A percentile compares a stretch with the other conserved stretches of the same genome.
Evolutionary conservation across 1,140 invertebrate genomes (phyloP).

Genomic region (Theocolax elegans): DNA sequence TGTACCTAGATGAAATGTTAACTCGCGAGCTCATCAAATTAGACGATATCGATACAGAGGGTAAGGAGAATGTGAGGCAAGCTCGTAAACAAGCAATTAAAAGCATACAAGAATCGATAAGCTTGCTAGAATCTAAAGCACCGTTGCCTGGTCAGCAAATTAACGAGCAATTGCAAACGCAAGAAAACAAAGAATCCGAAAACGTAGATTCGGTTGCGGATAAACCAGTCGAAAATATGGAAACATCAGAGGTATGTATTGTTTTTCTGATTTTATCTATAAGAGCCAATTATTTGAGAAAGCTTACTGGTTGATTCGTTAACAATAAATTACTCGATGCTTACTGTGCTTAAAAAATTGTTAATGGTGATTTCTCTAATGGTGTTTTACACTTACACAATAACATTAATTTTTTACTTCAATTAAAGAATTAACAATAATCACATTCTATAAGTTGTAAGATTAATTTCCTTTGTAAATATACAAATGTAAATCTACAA

Average conservation of each 20-base stretch:
- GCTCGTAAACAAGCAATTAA: constrained; percentile 89
- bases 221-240: constrained; percentile 22
- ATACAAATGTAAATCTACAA: too few species aligned
- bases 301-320: too few species aligned
- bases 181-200: constrained; percentile 39
- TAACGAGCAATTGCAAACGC: not conserved
- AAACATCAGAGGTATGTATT: constrained; percentile 15
- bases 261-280: not conserved
- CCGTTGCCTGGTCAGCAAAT: constrained; percentile 51
- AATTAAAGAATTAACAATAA: too few species aligned
- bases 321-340: too few species aligned
- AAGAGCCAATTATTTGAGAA: constrained; percentile 5
- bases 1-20: constrained; percentile 94
- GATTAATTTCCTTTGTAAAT: too few species aligned
- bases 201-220: constrained; percentile 4
- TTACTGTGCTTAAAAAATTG: too few species aligned
- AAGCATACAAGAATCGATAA: constrained; percentile 87
- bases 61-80: constrained; percentile 86
- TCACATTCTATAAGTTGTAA: too few species aligned
- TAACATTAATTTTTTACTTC: too few species aligned
- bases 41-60: constrained; percentile 92
- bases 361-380: too few species aligned
- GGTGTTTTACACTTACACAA: too few species aligned
- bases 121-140: constrained; percentile 79
- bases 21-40: constrained; percentile 91